These are phyloP conservation scores for Alces alces DNA, from an alignment of 2,113 vertebrate species.

Conservation along the genomic window DNA sequence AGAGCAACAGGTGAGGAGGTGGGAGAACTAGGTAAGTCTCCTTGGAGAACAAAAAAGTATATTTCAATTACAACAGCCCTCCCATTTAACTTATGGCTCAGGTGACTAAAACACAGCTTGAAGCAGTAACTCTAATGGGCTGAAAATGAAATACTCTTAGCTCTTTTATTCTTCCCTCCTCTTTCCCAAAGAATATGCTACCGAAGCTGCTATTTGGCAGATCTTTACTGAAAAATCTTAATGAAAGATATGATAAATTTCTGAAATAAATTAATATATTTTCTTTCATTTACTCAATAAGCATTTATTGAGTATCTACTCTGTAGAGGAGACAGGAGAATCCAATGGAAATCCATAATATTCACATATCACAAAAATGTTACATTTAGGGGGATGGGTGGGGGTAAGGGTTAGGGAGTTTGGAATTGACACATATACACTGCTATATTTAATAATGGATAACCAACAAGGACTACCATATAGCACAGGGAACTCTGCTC, in stretches of 20 bases:
- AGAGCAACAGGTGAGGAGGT: background rate
- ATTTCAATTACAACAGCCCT: conserved; percentile 28
- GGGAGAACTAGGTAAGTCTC: background rate
- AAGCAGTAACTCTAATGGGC: conserved; percentile 27
- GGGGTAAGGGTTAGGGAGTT: background rate
- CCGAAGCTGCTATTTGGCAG: conserved; percentile 18
- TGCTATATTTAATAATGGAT: background rate
- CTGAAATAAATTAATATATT: conserved; percentile 29
- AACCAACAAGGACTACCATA: background rate
- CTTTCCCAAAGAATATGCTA: conserved; percentile 36
- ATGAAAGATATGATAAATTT: conserved; percentile 33
- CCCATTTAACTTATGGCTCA: conserved; percentile 16
- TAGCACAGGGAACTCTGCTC: background rate
- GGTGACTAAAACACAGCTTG: background rate
- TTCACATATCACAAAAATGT: background rate
- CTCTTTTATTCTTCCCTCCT: conserved; percentile 18
- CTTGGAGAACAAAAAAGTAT: conserved; percentile 38
- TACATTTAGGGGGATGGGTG: background rate
- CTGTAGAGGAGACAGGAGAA: background rate
- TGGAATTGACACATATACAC: background rate
- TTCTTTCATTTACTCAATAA: conserved; percentile 35
- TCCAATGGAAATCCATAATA: conserved; percentile 30
- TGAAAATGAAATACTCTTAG: conserved; percentile 44
- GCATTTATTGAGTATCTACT: background rate
- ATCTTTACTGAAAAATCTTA: background rate